Evolutionary conservation across 2,888 invertebrate species (phyloP), one percentile per base, ranked within the genome.

Genomic region (Eulithis prunata): DNA sequence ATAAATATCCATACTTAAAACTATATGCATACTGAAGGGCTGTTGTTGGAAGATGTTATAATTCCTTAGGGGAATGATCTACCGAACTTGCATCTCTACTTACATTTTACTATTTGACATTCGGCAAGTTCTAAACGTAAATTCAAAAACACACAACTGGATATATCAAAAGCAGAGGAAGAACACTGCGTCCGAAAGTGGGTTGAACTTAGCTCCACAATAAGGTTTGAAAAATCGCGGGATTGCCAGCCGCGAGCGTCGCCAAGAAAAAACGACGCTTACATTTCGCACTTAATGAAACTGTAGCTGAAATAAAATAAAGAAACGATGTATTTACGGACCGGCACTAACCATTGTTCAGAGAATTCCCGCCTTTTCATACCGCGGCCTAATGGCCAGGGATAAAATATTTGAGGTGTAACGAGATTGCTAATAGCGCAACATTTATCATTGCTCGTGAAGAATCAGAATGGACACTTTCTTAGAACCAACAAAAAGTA

Each of bases 201-300:
- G 56, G 58, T 60, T 64, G 79, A 88, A 88, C 86, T 89, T 85
- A 81, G 84, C 83, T 79, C 81, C 70, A 88, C 87, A 91, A 90
- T 90, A 88, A 89, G 89, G 87, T 90, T 21, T 91, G 89, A 91
- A 90, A 90, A 90, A 90, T 91, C 87, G 90, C 77, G 81, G 87
- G 88, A 87, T 88, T 88, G 86, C 79, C 74, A 80, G 83, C 84
- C 81, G 81, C 85, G 83, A 85, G 87, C 86, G 85, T 81, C 85
- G 87, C 84, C 80, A 79, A 81, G 82, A 86, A 89, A 88, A 90
- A 90, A 88, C 87, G 85, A 86, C 85, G 83, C 86, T 79, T 79
- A 87, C 91, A 89, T 87, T 87, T 91, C 87, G 89, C 91, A 91
- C 91, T 89, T 91, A 92, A 91, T 91, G 90, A 91, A 92, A 91